phyloP scores from a whole-genome alignment of 2,797 vertebrate genomes.

The Pithecia hirsuta region DNA sequence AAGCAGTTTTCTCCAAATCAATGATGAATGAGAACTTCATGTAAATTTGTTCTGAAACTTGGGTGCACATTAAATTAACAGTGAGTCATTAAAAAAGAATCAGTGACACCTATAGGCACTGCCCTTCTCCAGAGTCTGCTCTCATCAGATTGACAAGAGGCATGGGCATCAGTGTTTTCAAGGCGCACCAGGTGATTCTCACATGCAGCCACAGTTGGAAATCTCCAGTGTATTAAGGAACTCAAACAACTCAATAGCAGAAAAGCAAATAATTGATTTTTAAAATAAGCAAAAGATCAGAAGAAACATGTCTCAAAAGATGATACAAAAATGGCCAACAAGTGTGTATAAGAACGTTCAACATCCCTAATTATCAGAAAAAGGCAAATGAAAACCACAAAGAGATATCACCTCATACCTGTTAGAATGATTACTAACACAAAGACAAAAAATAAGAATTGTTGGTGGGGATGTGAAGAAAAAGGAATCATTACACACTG shows the following conservation, averaged over 20 bases:
- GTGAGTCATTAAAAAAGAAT: not conserved
- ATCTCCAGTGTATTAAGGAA: not conserved
- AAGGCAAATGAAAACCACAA: not conserved
- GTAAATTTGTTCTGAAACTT: not conserved
- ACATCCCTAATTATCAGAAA: not conserved
- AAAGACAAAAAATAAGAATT: not conserved
- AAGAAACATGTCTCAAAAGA: not conserved
- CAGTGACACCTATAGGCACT: too few species aligned
- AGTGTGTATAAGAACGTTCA: not conserved
- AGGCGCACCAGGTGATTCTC: too few species aligned
- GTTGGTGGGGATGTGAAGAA: not conserved
- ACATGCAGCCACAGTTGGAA: not conserved
- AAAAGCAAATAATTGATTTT: not conserved
- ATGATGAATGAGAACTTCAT: fast-evolving
- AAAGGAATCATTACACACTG: not conserved
- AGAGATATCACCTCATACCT: not conserved
- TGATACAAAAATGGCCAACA: not conserved
- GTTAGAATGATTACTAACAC: not conserved
- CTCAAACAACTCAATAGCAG: not conserved
- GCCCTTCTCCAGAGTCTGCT: not conserved
- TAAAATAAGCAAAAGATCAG: not conserved
- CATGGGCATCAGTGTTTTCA: fast-evolving
- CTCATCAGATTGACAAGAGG: not conserved
- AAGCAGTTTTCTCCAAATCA: not conserved
- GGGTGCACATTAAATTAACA: not conserved